phyloP scores from a whole-genome alignment of 2,113 vertebrate genomes.

The Zosterops hypoxanthus region DNA sequence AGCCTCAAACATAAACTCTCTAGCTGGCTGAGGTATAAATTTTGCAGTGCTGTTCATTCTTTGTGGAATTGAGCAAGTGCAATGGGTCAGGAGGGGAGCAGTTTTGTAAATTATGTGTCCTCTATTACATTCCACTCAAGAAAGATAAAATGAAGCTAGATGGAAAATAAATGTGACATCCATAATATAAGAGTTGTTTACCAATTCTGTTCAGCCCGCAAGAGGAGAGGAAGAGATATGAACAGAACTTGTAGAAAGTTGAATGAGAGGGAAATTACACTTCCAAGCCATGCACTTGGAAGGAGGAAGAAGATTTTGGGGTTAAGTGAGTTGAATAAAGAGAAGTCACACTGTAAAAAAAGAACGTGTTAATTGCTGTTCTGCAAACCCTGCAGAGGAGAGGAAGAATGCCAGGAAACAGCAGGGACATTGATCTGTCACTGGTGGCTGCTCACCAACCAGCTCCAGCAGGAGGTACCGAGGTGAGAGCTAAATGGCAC shows the following conservation, averaged over 20 bases:
- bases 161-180: constrained; percentile 68
- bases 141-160: constrained; percentile 61
- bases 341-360: neutral
- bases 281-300: neutral
- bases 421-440: constrained; percentile 18
- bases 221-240: neutral
- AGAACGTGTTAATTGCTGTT: constrained; percentile 9
- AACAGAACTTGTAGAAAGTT: constrained; percentile 1
- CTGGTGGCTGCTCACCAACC: neutral
- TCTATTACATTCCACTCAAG: constrained; percentile 52
- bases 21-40: neutral
- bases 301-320: neutral
- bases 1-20: neutral
- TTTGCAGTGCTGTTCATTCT: constrained; percentile 19
- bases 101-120: constrained; percentile 46
- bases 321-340: constrained; percentile 1
- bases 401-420: constrained; percentile 9
- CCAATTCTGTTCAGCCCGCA: neutral
- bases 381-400: constrained; percentile 12
- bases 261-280: constrained; percentile 14
- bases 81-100: constrained; percentile 47
- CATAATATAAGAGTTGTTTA: constrained; percentile 46
- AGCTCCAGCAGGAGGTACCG: neutral
- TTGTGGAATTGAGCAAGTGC: constrained; percentile 25
- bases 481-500: constrained; percentile 8